Conservation (phyloP, 2,797 vertebrate species). For the Molossus molossus region DNA sequence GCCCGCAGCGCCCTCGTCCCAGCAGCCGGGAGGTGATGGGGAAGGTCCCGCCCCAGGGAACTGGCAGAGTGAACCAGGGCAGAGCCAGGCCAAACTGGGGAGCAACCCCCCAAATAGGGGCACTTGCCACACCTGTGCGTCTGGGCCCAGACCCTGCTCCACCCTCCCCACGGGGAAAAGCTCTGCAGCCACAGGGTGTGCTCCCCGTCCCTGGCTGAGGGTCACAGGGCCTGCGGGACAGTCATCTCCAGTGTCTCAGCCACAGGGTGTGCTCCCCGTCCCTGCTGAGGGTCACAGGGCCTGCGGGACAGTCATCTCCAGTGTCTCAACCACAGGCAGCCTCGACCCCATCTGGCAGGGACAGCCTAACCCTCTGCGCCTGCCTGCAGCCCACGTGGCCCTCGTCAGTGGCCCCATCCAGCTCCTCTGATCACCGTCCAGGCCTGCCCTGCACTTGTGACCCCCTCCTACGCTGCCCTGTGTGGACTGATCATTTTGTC, state of each 20-base stretch:
- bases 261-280: no score
- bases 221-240: no score
- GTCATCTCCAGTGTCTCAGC: no score
- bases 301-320: rapidly evolving
- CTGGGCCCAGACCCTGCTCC: neutral
- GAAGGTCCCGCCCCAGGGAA: no score
- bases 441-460: neutral
- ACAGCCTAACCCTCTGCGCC: neutral
- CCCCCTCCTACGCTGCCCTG: no score
- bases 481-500: rapidly evolving
- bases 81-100: no score
- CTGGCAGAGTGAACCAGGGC: neutral
- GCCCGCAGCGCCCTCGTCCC: neutral
- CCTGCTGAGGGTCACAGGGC: rapidly evolving
- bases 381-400: neutral
- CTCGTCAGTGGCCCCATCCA: neutral
- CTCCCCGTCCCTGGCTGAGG: no score
- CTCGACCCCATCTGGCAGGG: neutral
- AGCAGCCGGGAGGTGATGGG: neutral
- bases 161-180: rapidly evolving
- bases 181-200: no score
- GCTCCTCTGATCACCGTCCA: neutral
- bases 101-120: neutral
- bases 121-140: neutral
- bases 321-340: no score